Percentiles rank a stretch among this genome's conserved stretches.
These are phyloP conservation scores for Phengaris alcon DNA, from an alignment of 2,888 invertebrate species.

Conservation along the genomic window DNA sequence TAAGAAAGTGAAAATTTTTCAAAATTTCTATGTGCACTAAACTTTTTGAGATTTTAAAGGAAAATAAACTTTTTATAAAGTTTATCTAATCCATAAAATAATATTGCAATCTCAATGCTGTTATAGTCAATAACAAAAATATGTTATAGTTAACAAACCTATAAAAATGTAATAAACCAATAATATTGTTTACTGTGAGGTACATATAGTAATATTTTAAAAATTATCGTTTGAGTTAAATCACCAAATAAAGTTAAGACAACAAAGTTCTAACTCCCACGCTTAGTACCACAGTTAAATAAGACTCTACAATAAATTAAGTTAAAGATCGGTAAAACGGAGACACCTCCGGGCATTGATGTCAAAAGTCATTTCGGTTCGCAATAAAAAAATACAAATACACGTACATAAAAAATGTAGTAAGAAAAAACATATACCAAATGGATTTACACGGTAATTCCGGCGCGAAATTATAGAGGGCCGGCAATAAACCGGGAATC, in stretches of 20 bases:
- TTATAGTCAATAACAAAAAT: too few species aligned
- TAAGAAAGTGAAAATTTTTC: too few species aligned
- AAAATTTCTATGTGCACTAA: too few species aligned
- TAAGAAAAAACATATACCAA: constrained; percentile 31
- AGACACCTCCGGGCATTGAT: constrained; percentile 14
- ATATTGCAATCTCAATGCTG: too few species aligned
- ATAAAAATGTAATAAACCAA: too few species aligned
- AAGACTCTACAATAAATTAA: constrained; percentile 12
- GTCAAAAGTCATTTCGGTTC: constrained; percentile 22
- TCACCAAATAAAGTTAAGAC: neutral
- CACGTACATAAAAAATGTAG: constrained; percentile 30
- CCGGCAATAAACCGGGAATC: constrained; percentile 53
- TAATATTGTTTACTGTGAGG: neutral
- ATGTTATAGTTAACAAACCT: too few species aligned
- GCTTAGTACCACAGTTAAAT: neutral
- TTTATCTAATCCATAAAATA: too few species aligned
- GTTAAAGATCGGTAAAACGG: constrained; percentile 18
- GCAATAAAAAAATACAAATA: constrained; percentile 28
- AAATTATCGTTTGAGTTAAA: neutral
- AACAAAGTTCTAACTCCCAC: neutral
- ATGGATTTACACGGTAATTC: constrained; percentile 34
- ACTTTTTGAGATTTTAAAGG: too few species aligned
- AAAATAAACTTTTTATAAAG: too few species aligned
- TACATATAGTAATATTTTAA: neutral
- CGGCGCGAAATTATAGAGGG: constrained; percentile 41